A percentile compares a stretch with the other conserved stretches of the same genome.
Evolutionary conservation across 2,888 invertebrate genomes (phyloP).

Genomic region (Noctuana brunneofusca): DNA sequence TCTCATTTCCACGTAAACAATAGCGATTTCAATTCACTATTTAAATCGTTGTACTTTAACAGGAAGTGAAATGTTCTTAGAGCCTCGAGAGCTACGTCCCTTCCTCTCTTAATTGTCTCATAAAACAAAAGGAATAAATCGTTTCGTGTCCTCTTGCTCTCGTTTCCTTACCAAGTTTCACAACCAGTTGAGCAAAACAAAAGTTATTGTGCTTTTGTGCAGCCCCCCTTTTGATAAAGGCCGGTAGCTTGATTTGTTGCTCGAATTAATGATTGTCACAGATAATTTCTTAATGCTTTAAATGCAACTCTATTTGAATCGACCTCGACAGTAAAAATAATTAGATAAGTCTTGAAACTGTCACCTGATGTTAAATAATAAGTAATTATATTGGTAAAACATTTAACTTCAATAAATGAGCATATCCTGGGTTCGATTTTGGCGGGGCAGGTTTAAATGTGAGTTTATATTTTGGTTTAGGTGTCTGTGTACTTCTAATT

Average conservation of each 20-base stretch:
- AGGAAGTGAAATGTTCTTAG: slow-evolving; percentile 56
- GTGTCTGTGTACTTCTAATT: too few species aligned
- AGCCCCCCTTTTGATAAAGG: slow-evolving; percentile 6
- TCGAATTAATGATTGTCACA: not conserved
- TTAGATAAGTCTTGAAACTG: too few species aligned
- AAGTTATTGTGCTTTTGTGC: slow-evolving; percentile 42
- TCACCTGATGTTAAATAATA: too few species aligned
- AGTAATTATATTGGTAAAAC: too few species aligned
- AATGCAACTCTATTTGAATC: too few species aligned
- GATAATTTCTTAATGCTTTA: not conserved
- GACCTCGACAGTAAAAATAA: not conserved
- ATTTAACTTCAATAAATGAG: too few species aligned
- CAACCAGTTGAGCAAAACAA: slow-evolving; percentile 46
- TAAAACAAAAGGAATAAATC: slow-evolving; percentile 71
- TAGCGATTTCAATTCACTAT: slow-evolving; percentile 61
- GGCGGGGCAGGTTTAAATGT: too few species aligned
- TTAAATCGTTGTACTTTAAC: slow-evolving; percentile 66
- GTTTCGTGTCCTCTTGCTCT: slow-evolving; percentile 55
- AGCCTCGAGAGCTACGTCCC: slow-evolving; percentile 48
- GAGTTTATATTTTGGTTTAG: too few species aligned
- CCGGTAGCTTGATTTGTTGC: slow-evolving; percentile 2
- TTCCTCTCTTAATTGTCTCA: slow-evolving; percentile 67
- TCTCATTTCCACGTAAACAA: not conserved
- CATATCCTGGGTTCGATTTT: too few species aligned
- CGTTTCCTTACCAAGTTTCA: slow-evolving; percentile 50